Evolutionary conservation across 2,888 invertebrate genomes (phyloP).

Genomic region (Slavum lentiscoides): DNA sequence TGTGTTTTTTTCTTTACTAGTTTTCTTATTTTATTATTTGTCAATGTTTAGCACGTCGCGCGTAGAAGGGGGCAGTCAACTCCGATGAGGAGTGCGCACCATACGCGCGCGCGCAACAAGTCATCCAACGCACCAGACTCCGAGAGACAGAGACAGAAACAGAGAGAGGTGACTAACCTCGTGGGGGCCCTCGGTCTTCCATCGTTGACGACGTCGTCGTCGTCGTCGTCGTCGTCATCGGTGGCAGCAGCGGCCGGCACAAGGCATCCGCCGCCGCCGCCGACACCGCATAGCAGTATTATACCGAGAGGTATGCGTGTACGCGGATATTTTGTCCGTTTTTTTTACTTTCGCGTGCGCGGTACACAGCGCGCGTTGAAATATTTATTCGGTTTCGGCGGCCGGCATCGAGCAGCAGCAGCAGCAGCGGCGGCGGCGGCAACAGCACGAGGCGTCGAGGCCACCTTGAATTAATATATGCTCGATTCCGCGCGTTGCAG

Average conservation of each 20-base stretch:
- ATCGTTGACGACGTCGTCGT: background rate
- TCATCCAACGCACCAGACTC: constrained; percentile 50
- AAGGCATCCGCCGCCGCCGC: too few relatives aligned
- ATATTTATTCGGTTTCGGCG: too few relatives aligned
- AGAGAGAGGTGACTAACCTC: constrained; percentile 53
- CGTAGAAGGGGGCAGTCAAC: constrained; percentile 33
- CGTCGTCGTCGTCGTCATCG: too few relatives aligned
- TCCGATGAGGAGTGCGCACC: background rate
- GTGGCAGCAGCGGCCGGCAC: background rate
- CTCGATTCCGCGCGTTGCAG: too few relatives aligned
- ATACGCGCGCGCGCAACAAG: constrained; percentile 36
- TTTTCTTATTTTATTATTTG: background rate
- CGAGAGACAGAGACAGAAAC: too few relatives aligned
- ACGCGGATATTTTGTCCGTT: background rate
- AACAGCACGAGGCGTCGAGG: too few relatives aligned
- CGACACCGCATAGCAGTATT: too few relatives aligned
- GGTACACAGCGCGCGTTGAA: too few relatives aligned
- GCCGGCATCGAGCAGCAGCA: too few relatives aligned
- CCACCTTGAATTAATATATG: too few relatives aligned
- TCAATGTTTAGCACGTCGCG: constrained; percentile 17
- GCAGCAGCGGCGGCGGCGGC: too few relatives aligned
- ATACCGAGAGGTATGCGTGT: too few relatives aligned
- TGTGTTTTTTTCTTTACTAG: background rate
- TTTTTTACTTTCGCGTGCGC: constrained; percentile 4
- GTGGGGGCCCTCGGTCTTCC: constrained; percentile 47